Base-by-base conservation (phyloP, 2,888 invertebrate species). In the Dromius quadrimaculatus region DNA sequence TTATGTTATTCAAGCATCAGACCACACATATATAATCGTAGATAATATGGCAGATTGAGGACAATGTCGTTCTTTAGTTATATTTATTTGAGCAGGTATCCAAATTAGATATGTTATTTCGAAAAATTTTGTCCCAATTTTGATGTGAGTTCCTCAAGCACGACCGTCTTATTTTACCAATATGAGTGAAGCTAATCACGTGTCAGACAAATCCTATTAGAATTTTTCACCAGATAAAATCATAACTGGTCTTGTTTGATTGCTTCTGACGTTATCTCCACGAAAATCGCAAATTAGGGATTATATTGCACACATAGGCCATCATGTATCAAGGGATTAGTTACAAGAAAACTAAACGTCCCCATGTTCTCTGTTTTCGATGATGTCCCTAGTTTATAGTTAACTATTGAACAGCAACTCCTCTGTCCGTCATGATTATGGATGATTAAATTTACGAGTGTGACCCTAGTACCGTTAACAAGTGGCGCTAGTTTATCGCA, bases 201-300 rank as follows among this genome's bases (percentile, higher is more conserved):
- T 65, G 65, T 65, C 65, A 65, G 65, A 65, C 65, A 65, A 65
- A 65, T 65, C 65, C 65, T 50, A 65, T 65, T 65, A 65, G 54
- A 65, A 54, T 36, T 54, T 65, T 50, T 65, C 50, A 28, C 54
- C 54, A 50, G 65, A 65, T 65, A 36, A 65, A 65, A 65, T 65
- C 65, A 65, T 65, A 65, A 65, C 65, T 65, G 65, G 65, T 54
- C 65, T 65, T 65, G 54, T 65, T 65, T 65, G 65, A 65, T 65
- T 65, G 23, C 22, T 47, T 11, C 54, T 54, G 65, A 65, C 65
- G 54, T 65, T 65, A 65, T 65, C 65, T 11, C n/a, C n/a, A 38
- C 36, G 13, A 54, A 65, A 65, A 65, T 65, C 65, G 65, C 65
- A 65, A 65, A 65, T 65, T 65, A 38, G 54, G 54, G 65, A 65